A percentile compares a stretch with the other conserved stretches of the same genome.
These are phyloP conservation scores for Silurus glanis DNA, from an alignment of 2,113 vertebrate genomes.

Conservation along the genomic window DNA sequence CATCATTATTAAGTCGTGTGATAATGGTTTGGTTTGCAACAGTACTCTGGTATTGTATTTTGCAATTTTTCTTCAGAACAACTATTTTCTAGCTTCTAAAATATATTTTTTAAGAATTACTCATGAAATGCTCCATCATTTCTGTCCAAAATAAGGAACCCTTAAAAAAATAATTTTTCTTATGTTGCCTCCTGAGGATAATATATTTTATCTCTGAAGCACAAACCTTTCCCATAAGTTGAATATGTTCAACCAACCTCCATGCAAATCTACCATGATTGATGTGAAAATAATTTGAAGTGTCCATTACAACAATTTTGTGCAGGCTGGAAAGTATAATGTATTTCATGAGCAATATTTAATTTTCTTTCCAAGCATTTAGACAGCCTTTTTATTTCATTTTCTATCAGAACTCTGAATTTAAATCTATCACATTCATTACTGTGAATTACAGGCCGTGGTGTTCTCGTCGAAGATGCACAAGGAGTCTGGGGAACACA, in stretches of 20 bases:
- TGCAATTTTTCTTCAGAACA: background rate
- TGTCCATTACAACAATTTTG: background rate
- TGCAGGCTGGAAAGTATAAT: background rate
- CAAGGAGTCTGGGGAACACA: conserved; percentile 29
- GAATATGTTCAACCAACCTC: too few relatives aligned
- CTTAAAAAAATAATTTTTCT: background rate
- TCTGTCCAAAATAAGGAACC: background rate
- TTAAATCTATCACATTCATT: conserved; percentile 28
- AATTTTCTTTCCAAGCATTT: background rate
- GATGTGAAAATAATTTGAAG: background rate
- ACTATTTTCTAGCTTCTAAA: background rate
- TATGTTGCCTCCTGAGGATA: background rate
- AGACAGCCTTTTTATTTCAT: background rate
- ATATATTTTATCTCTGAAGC: background rate
- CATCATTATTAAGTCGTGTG: background rate
- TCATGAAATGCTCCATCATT: background rate
- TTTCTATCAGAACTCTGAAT: conserved; percentile 14
- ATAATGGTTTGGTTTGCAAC: background rate
- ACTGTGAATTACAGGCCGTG: conserved; percentile 8
- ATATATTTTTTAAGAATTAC: background rate
- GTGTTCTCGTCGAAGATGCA: conserved; percentile 19
- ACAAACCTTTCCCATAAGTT: background rate
- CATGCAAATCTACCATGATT: background rate
- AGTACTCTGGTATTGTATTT: background rate
- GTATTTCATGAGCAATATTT: background rate